These are phyloP conservation scores for Drosophila birchii DNA, from an alignment of 2,888 invertebrate species.

Conservation along the genomic window DNA sequence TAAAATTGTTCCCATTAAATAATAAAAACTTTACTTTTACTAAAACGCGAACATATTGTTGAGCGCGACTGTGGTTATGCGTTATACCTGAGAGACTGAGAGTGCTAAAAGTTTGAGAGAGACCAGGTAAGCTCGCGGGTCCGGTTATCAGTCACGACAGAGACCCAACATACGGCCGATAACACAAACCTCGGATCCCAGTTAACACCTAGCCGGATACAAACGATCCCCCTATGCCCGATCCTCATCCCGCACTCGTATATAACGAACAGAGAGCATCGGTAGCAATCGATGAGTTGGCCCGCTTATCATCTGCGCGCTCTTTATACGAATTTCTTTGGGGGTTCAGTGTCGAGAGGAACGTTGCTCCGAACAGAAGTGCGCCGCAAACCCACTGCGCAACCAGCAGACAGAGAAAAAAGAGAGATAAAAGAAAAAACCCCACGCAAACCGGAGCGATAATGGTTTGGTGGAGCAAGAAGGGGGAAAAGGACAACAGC, in stretches of 20 bases:
- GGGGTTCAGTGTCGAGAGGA: slow-evolving; percentile 20
- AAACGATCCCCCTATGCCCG: neutral
- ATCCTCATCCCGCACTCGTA: neutral
- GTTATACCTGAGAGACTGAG: neutral
- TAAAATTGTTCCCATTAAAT: neutral
- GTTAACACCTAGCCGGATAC: slow-evolving; percentile 11
- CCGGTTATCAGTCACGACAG: slow-evolving; percentile 12
- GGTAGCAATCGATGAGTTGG: slow-evolving; percentile 17
- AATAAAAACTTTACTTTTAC: neutral
- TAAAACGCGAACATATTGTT: neutral
- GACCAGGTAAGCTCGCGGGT: neutral
- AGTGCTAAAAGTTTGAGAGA: neutral
- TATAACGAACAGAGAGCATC: neutral
- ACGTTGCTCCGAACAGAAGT: slow-evolving; percentile 16
- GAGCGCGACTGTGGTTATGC: neutral
- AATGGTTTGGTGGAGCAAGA: slow-evolving; percentile 47
- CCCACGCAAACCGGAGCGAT: slow-evolving; percentile 4
- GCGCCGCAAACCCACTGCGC: neutral
- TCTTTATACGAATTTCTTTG: slow-evolving; percentile 16
- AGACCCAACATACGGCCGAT: neutral
- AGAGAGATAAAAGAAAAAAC: slow-evolving; percentile 2
- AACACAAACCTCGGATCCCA: slow-evolving; percentile 4
- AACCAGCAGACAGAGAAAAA: neutral
- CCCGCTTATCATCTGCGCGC: slow-evolving; percentile 11
- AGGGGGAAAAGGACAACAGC: slow-evolving; percentile 39